These are phyloP conservation scores for Tetramorium simillimum DNA, from an alignment of 1,140 invertebrate genomes.

Conservation along the genomic window DNA sequence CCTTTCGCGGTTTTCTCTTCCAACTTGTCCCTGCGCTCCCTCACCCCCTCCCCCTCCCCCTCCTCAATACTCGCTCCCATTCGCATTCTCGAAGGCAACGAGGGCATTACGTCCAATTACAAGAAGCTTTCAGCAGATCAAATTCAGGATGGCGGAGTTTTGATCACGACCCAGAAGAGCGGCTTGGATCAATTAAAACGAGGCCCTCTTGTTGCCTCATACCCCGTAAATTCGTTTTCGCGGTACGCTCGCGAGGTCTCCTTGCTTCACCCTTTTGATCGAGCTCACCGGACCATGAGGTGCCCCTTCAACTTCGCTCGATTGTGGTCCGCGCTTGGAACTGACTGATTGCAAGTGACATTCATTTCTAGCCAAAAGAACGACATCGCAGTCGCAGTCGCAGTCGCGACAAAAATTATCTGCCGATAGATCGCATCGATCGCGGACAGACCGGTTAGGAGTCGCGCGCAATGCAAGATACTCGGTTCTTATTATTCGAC, in stretches of 20 bases:
- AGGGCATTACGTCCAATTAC: conserved; percentile 76
- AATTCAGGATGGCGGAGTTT: conserved; percentile 77
- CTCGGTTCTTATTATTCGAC: not conserved
- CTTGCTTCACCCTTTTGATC: conserved; percentile 73
- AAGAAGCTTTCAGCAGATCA: conserved; percentile 77
- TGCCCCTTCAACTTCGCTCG: conserved; percentile 61
- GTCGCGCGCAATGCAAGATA: not conserved
- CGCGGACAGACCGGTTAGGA: not conserved
- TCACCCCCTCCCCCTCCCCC: not conserved
- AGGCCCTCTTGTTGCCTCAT: conserved; percentile 8
- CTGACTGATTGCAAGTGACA: conserved; percentile 62
- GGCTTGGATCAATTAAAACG: conserved; percentile 70
- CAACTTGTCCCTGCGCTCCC: conserved; percentile 5
- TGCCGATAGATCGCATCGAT: not conserved
- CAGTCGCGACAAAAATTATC: conserved; percentile 38
- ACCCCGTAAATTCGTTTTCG: conserved; percentile 65
- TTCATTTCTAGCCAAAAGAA: conserved; percentile 23
- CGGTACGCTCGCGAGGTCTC: conserved; percentile 54
- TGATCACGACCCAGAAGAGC: conserved; percentile 76
- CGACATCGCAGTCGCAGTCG: not conserved
- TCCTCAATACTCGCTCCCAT: not conserved
- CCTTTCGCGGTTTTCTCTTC: conserved; percentile 36
- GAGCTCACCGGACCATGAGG: conserved; percentile 13
- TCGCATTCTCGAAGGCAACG: conserved; percentile 38
- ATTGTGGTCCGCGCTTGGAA: conserved; percentile 19